Base-by-base conservation (phyloP, 2,113 vertebrate species). In the Penelope pileata region DNA sequence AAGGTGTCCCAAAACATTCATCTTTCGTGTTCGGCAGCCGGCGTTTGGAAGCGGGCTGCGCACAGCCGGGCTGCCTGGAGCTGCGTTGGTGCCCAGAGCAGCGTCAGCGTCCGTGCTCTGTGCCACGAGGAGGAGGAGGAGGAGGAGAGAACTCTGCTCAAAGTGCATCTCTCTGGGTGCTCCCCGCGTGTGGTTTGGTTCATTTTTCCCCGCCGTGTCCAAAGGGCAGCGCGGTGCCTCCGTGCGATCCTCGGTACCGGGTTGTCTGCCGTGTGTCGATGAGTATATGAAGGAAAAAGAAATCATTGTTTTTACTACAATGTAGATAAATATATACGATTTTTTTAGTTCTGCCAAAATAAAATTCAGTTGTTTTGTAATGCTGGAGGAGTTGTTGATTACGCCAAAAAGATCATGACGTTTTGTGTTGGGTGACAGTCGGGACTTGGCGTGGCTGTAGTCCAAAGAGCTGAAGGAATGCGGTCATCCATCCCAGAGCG, bases 331-430 rank as follows among this genome's bases (percentile, higher is more conserved):
- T 67, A 90, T 75, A 96, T 75, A 96, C 30, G 15, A 38, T 64
- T 93, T 93, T 95, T 97, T 96, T 87, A 97, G 95, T 97, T 97
- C 95, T 97, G 96, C 96, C 76, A 2, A 97, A 98, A 98, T 98
- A 98, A 98, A 97, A 92, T 88, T 64, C 77, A 43, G 62, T 94
- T 97, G 86, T 96, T 96, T 98, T 97, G 91, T 97, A 97, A 97
- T 66, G 88, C 69, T 16, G 9, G 86, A 96, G 92, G 62, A 59
- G 47, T 95, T 91, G 50, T 92, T 97, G 67, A 74, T 47, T 91
- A 56, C 91, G 74, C 54, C 63, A 7, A 15, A 50, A 54, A 27
- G 69, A 12, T 48, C 48, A 69, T 45, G 59, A 45, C 50, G n/a
- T 40, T 60, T 78, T 0, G 0, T 21, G 83, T 23, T 70, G 63